These are phyloP conservation scores for Halcyon leucocephala DNA, from an alignment of 2,797 vertebrate species.

Conservation along the genomic window DNA sequence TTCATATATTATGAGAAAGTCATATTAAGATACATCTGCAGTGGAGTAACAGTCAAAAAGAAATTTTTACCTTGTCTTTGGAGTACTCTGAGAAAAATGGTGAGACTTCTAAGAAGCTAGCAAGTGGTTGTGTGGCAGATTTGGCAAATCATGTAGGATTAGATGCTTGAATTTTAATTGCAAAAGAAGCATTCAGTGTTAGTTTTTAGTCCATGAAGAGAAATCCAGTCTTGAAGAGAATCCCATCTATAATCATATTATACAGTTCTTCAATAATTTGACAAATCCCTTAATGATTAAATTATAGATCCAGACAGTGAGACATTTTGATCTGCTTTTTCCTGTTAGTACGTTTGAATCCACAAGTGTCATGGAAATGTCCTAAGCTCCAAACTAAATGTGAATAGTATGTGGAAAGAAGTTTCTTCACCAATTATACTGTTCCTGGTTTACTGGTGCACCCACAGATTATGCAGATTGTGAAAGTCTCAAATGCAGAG, in stretches of 20 bases:
- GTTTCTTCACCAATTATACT: background rate
- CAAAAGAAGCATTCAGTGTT: constrained; percentile 36
- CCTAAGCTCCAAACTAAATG: background rate
- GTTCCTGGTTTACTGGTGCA: background rate
- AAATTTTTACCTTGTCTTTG: background rate
- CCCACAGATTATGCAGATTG: background rate
- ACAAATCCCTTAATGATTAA: background rate
- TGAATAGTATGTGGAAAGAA: background rate
- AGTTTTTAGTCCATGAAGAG: constrained; percentile 36
- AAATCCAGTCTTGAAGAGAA: constrained; percentile 18
- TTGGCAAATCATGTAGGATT: constrained; percentile 17
- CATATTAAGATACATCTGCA: background rate
- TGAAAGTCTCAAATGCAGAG: background rate
- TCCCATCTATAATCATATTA: constrained; percentile 4
- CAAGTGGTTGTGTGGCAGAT: background rate
- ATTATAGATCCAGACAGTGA: background rate
- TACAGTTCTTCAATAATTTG: background rate
- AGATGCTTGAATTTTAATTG: constrained; percentile 61
- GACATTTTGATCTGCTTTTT: background rate
- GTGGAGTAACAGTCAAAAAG: constrained; percentile 35
- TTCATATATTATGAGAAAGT: constrained; percentile 31
- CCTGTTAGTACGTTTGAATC: background rate
- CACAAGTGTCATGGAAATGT: background rate
- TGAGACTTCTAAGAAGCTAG: constrained; percentile 19
- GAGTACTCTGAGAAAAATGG: background rate